Conservation (phyloP, 2,797 vertebrate genomes). For the Pogonophryne albipinna region DNA sequence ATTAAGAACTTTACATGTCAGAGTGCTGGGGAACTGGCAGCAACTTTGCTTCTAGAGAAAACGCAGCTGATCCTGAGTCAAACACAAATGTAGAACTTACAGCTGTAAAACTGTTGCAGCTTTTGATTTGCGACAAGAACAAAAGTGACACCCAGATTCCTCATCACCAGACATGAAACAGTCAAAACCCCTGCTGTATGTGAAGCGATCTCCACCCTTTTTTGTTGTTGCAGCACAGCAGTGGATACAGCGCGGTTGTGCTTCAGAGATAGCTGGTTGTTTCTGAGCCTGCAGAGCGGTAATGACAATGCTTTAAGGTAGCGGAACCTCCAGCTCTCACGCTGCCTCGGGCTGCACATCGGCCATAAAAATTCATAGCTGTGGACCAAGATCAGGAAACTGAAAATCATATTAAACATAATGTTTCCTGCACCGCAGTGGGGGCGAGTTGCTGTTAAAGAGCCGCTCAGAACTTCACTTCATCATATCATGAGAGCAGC, state of each 20-base stretch:
- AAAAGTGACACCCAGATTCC: not conserved
- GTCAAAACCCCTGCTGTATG: not conserved
- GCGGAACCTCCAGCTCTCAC: slow-evolving; percentile 50
- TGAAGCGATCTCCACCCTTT: slow-evolving; percentile 16
- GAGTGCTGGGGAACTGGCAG: slow-evolving; percentile 20
- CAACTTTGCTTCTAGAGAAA: slow-evolving; percentile 19
- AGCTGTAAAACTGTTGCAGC: not conserved
- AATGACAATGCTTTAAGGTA: slow-evolving; percentile 67
- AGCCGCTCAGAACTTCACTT: slow-evolving; percentile 27
- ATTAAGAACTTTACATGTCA: slow-evolving; percentile 66
- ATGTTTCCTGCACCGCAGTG: slow-evolving; percentile 53
- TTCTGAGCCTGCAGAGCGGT: slow-evolving; percentile 64
- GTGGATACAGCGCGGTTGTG: slow-evolving; percentile 37
- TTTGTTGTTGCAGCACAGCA: slow-evolving; percentile 23
- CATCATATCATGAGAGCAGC: slow-evolving; percentile 33
- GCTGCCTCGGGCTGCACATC: slow-evolving; percentile 54
- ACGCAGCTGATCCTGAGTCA: not conserved
- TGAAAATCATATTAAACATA: slow-evolving; percentile 70
- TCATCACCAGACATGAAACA: not conserved
- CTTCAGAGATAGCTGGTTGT: slow-evolving; percentile 49
- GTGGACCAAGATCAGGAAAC: slow-evolving; percentile 64
- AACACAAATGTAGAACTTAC: slow-evolving; percentile 14
- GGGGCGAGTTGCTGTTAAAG: slow-evolving; percentile 7
- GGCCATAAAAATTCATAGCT: slow-evolving; percentile 80
- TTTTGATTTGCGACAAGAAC: slow-evolving; percentile 21